Base-by-base conservation (phyloP, 2,888 invertebrate species). In the Chalcis sispes region DNA sequence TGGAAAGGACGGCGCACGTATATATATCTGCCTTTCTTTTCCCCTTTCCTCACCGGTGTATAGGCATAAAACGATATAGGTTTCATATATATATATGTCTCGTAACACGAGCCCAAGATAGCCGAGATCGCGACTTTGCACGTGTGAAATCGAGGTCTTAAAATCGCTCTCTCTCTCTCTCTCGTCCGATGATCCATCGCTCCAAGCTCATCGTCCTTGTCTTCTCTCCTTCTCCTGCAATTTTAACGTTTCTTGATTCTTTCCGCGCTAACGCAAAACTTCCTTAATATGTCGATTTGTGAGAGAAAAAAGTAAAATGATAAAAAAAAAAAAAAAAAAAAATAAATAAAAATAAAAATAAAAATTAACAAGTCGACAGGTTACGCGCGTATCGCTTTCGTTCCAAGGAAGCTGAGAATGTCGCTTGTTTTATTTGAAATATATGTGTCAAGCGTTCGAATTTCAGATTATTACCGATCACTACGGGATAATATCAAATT, bases 71-170 rank as follows among this genome's bases (percentile, higher is more conserved):
- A 42, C 50, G 2, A 3, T 54, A 54, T 40, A 42, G 52, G 36
- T 48, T 64, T 13, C 15, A 42, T 42, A 42, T 42, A 42, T 13
- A 15, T 42, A 42, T 42, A 42, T 13, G 13, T n/a, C 0, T 23
- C 7, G 72, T 69, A 75, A 75, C 29, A 64, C 56, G 74, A 75
- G 62, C 62, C 66, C 52, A 50, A 15, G n/a, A 23, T 29, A 8
- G 3, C 29, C 3, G 15, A 40, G 29, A 46, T 61, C 23, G 36
- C 58, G 36, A 48, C 40, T 74, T n/a, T 56, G 67, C 75, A 80
- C 79, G 80, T 80, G 79, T 82, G 83, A 84, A 84, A 83, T 83
- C 82, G 80, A 82, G 84, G 83, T 80, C 80, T 69, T 36, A 58
- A 61, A 46, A 74, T 69, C 29, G n/a, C n/a, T n/a, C n/a, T n/a